Percentiles rank a stretch among this genome's conserved stretches.
Evolutionary conservation across 2,888 invertebrate species (phyloP).

Genomic region (Ethmia dodecea): DNA sequence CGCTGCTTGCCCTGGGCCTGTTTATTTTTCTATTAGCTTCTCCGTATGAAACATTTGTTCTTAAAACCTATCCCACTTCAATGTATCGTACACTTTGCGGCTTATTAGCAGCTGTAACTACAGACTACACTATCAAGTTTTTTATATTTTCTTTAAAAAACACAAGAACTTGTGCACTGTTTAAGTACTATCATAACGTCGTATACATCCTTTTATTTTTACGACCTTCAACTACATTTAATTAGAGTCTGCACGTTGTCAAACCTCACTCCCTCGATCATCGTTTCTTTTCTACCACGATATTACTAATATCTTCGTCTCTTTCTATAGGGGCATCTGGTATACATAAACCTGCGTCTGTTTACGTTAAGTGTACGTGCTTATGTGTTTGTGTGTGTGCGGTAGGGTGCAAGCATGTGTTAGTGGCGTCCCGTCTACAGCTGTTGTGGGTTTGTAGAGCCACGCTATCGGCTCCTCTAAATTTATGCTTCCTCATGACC

Average conservation of each 20-base stretch:
- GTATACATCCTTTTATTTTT: conserved; percentile 55
- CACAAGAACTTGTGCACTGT: conserved; percentile 23
- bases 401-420: conserved; percentile 62
- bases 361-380: conserved; percentile 58
- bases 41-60: conserved; percentile 49
- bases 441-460: conserved; percentile 68
- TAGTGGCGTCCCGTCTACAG: conserved; percentile 64
- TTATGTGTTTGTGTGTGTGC: conserved; percentile 51
- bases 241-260: conserved; percentile 68
- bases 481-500: conserved; percentile 75
- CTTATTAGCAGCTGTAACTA: conserved; percentile 11
- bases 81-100: conserved; percentile 21
- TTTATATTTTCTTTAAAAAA: conserved; percentile 4
- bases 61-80: conserved; percentile 41
- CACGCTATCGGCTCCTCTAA: conserved; percentile 62
- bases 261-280: conserved; percentile 48
- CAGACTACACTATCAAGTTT: background rate
- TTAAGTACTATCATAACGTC: conserved; percentile 26
- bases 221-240: conserved; percentile 69
- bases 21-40: conserved; percentile 66
- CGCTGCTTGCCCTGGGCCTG: conserved; percentile 47
- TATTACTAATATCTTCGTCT: conserved; percentile 49
- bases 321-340: conserved; percentile 73
- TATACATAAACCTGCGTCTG: conserved; percentile 71
- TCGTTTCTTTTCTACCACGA: conserved; percentile 43